Base-by-base conservation (phyloP, 2,888 invertebrate genomes). In the Mesorhabditis belari region DNA sequence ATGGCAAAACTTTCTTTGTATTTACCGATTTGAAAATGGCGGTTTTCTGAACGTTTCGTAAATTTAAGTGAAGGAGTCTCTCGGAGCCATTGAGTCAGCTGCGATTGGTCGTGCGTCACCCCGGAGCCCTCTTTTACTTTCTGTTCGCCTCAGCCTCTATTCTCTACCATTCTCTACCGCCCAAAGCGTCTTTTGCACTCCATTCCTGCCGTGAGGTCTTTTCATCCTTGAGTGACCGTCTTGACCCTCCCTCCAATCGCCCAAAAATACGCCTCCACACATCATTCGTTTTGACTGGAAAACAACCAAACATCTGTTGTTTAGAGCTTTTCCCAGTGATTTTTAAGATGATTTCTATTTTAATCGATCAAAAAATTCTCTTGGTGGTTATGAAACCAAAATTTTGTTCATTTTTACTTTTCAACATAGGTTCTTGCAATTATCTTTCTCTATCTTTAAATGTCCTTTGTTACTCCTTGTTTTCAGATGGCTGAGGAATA, bases 401-500 rank as follows among this genome's bases (percentile, higher is more conserved):
- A n/a, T n/a, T n/a, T n/a, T n/a, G n/a, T n/a, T n/a, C n/a, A n/a
- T n/a, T n/a, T n/a, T n/a, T n/a, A n/a, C n/a, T n/a, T n/a, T n/a
- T n/a, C n/a, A n/a, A n/a, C n/a, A n/a, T n/a, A n/a, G n/a, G n/a
- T n/a, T 35, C 44, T 35, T 35, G 1, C 1, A 2, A 1, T 1
- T 35, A n/a, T 35, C 44, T 35, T 35, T 1, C 44, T 35, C 44
- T 17, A 35, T 35, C 44, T n/a, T 17, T n/a, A 35, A 35, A 35
- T 17, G 12, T 35, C 1, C 44, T 35, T 17, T 35, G 44, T 2
- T 35, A 17, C n/a, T 2, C 35, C 17, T n/a, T n/a, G n/a, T 6
- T 35, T 35, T 1, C 44, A 54, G 23, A 54, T 54, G 24, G 27
- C 17, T 17, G 23, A 23, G 26, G 66, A 66, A 29, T 66, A 52